Percentiles rank a stretch among this genome's conserved stretches.
Conservation (phyloP, 2,113 vertebrate species). For the Haliaeetus leucogaster region DNA sequence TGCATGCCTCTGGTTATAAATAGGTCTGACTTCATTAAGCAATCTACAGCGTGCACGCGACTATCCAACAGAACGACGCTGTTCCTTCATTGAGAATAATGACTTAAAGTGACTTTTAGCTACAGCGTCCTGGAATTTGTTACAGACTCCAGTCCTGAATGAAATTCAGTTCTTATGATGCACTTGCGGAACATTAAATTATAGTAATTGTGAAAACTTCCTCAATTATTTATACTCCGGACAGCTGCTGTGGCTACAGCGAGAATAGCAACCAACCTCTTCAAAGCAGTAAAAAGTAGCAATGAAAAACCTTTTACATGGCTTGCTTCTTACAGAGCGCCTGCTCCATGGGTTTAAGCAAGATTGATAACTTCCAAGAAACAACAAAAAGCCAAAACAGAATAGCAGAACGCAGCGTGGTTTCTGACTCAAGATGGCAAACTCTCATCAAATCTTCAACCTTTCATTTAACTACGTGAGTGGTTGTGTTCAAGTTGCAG, state of each 20-base stretch:
- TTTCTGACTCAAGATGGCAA: background rate
- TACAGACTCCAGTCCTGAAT: background rate
- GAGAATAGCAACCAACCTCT: constrained; percentile 57
- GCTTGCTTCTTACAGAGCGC: background rate
- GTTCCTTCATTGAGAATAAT: background rate
- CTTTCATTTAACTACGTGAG: background rate
- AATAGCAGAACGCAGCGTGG: background rate
- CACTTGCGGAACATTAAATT: constrained; percentile 38
- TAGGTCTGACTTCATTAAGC: background rate
- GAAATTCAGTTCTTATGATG: background rate
- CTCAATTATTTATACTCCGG: constrained; percentile 65
- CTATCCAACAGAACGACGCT: accelerated
- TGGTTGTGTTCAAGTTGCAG: background rate
- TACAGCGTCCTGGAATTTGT: background rate
- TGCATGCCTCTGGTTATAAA: background rate
- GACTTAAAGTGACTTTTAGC: background rate
- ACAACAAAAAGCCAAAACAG: background rate
- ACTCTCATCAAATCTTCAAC: background rate
- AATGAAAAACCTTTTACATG: constrained; percentile 15
- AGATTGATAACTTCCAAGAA: constrained; percentile 11
- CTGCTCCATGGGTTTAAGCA: background rate
- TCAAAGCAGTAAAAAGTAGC: constrained; percentile 35
- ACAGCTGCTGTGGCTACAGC: constrained; percentile 58
- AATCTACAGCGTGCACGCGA: background rate
- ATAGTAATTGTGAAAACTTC: constrained; percentile 39